phyloP scores from a whole-genome alignment of 2,797 vertebrate genomes.

The Acipenser oxyrinchus region DNA sequence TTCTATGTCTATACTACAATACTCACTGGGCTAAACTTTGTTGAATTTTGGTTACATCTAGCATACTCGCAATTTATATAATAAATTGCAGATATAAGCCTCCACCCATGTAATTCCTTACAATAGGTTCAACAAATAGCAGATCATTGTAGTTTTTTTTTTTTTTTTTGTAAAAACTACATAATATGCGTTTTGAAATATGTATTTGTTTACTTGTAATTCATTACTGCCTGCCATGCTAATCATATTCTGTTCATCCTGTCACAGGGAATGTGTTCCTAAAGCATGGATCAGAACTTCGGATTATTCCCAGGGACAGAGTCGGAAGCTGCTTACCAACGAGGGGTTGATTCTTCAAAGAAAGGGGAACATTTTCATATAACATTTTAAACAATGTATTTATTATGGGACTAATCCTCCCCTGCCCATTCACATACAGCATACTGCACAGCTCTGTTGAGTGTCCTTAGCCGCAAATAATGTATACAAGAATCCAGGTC shows the following conservation, averaged over 20 bases:
- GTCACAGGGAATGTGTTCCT: constrained; percentile 89
- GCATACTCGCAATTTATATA: constrained; percentile 36
- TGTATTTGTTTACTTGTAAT: too few species aligned
- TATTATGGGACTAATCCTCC: constrained; percentile 35
- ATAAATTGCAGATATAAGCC: constrained; percentile 20
- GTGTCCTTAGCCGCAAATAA: too few species aligned
- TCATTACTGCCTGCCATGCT: too few species aligned
- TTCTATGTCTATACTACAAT: too few species aligned
- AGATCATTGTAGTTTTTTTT: neutral
- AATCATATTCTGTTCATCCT: constrained; percentile 1
- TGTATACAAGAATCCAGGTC: too few species aligned
- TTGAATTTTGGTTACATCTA: neutral
- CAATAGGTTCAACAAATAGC: too few species aligned
- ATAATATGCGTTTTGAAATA: too few species aligned
- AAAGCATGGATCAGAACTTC: constrained; percentile 91
- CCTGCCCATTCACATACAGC: constrained; percentile 13
- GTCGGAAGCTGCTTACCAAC: constrained; percentile 64
- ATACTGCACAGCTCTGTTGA: neutral
- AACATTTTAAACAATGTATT: constrained; percentile 31
- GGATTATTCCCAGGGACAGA: constrained; percentile 93
- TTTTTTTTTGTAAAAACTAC: too few species aligned
- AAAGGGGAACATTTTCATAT: constrained; percentile 4
- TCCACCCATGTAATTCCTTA: too few species aligned
- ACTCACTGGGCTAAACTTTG: too few species aligned
- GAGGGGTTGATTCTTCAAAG: constrained; percentile 31